Evolutionary conservation across 2,113 vertebrate genomes (phyloP).

Genomic region (Cnemophilus loriae): DNA sequence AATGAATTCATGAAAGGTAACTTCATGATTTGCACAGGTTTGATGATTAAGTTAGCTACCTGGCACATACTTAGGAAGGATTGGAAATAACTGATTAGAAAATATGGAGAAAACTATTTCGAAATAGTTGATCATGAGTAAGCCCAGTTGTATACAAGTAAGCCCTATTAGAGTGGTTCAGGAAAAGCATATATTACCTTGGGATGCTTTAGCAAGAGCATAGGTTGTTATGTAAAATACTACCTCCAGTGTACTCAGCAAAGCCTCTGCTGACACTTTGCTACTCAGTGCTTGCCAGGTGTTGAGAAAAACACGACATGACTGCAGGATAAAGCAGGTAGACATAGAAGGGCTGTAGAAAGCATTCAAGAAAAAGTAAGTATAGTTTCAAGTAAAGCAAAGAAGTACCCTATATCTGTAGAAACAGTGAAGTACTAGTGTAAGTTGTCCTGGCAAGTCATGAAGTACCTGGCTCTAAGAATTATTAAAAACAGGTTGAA

Average conservation of each 20-base stretch:
- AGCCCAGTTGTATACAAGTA: neutral
- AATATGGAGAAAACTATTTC: neutral
- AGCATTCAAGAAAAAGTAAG: neutral
- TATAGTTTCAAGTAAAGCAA: neutral
- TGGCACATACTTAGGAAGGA: neutral
- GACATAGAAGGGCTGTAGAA: neutral
- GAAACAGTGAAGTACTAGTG: neutral
- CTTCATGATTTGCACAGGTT: neutral
- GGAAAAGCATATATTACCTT: neutral
- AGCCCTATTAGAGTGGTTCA: neutral
- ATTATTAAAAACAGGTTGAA: neutral
- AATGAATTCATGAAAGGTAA: neutral
- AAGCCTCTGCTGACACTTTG: neutral
- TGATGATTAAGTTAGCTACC: neutral
- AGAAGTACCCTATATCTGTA: neutral
- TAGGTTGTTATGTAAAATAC: neutral
- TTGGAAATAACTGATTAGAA: neutral
- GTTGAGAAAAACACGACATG: neutral
- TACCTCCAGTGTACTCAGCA: neutral
- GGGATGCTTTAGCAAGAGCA: neutral
- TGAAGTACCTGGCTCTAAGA: neutral
- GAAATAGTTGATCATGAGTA: neutral
- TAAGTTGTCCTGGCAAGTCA: neutral
- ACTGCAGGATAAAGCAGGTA: neutral
- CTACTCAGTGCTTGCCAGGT: neutral